Base-by-base conservation (phyloP, 2,797 vertebrate genomes). In the Microctenopoma stevenorrisi region DNA sequence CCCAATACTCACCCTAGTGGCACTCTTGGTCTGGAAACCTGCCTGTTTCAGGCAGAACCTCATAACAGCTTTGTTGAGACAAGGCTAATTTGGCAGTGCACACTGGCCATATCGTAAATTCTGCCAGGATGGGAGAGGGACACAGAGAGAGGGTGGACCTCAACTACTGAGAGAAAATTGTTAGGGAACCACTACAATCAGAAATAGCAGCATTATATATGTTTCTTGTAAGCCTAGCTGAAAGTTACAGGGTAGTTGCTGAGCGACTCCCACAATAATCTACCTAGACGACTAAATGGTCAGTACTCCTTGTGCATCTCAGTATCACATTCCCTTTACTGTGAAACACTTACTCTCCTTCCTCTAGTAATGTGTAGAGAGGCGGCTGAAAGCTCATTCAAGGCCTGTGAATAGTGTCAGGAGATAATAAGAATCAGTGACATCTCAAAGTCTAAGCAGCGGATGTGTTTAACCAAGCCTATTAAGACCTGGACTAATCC, bases 391-490 rank as follows among this genome's bases (percentile, higher is more conserved):
- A 7, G 76, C 78, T 64, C 61, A 68, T 48, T 0, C 43, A 74
- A 69, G 64, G 63, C 66, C 68, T 52, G 68, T 76, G 78, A 82
- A 83, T 79, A 78, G 83, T 74, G 62, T 78, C 65, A 60, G 58
- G 30, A 86, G 85, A 90, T 92, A 90, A 91, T 86, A 72, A 82
- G 88, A 90, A 83, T 93, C 89, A 79, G 86, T 91, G 89, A 91
- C 89, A 91, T 89, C 88, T 89, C 69, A 88, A 62, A 87, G 85
- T 83, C 89, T 89, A 72, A 86, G 86, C 81, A 76, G 87, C 76
- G 80, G 87, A 86, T 88, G 86, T 90, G 89, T 91, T 92, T 92
- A 91, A 92, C 88, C 86, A 88, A 92, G 90, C 90, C 86, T 89
- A 90, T 91, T 92, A 91, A 86, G 84, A 87, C 80, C 85, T 80